Percentiles rank a stretch among this genome's conserved stretches.
Conservation (phyloP, 2,888 invertebrate species). For the Dioctria rufipes region DNA sequence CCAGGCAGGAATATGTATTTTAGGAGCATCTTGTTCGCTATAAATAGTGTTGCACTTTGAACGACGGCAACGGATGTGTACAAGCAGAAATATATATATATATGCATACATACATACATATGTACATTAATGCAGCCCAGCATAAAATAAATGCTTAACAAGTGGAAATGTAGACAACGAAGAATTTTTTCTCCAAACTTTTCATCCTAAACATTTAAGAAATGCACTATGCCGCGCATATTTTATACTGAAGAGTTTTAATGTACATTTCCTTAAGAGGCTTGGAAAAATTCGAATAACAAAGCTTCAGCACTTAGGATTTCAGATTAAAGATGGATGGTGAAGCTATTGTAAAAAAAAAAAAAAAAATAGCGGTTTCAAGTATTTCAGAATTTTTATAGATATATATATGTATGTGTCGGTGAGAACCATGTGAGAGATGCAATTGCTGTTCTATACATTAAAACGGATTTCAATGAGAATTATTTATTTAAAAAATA, state of each 20-base stretch:
- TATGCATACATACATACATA: not conserved
- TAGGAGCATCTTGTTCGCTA: constrained; percentile 20
- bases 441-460: too few species aligned
- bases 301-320: too few species aligned
- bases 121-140: not conserved
- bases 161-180: constrained; percentile 17
- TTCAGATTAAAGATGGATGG: too few species aligned
- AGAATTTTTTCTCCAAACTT: constrained; percentile 18
- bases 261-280: constrained; percentile 13
- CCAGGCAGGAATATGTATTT: constrained; percentile 39
- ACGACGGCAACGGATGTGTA: constrained; percentile 22
- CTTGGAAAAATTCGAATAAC: constrained; percentile 15
- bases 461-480: too few species aligned
- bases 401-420: too few species aligned
- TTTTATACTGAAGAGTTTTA: not conserved
- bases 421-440: too few species aligned
- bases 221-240: not conserved
- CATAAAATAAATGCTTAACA: constrained; percentile 28
- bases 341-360: too few species aligned
- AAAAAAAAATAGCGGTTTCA: too few species aligned
- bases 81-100: not conserved
- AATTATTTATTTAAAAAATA: too few species aligned
- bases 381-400: too few species aligned
- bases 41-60: constrained; percentile 44
- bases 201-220: constrained; percentile 5